Conservation (phyloP, 2,888 invertebrate species). For the Troilus luridus region DNA sequence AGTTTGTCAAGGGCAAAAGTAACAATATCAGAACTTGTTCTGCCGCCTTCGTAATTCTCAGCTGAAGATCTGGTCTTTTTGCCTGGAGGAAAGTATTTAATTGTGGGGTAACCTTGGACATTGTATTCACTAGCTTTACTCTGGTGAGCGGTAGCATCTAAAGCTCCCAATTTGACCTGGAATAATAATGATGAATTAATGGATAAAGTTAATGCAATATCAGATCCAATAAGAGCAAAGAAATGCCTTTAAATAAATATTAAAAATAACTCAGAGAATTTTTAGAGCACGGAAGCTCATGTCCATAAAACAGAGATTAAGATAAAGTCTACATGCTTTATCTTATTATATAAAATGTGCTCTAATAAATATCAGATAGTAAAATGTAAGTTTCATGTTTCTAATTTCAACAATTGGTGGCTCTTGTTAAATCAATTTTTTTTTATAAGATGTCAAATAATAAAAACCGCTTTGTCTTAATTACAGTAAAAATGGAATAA, state of each 20-base stretch:
- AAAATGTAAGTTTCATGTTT: too few relatives aligned
- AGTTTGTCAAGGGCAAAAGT: slow-evolving; percentile 89
- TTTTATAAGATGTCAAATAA: too few relatives aligned
- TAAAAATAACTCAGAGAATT: too few relatives aligned
- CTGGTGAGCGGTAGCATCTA: slow-evolving; percentile 95
- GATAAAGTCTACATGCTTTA: too few relatives aligned
- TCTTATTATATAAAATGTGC: too few relatives aligned
- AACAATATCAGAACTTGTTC: slow-evolving; percentile 91
- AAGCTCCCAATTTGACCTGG: slow-evolving; percentile 89
- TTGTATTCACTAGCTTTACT: slow-evolving; percentile 85
- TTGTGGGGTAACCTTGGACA: slow-evolving; percentile 96
- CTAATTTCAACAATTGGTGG: too few relatives aligned
- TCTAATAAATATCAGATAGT: too few relatives aligned
- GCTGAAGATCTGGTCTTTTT: slow-evolving; percentile 79
- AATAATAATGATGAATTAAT: neutral
- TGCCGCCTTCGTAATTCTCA: slow-evolving; percentile 93
- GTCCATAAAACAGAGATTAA: neutral
- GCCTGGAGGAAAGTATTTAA: slow-evolving; percentile 89
- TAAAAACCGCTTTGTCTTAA: too few relatives aligned
- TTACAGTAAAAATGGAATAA: too few relatives aligned
- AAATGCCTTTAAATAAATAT: too few relatives aligned
- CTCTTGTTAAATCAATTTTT: too few relatives aligned
- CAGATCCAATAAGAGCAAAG: neutral
- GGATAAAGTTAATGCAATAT: neutral
- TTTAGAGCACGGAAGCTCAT: too few relatives aligned